Base-by-base conservation (phyloP, 2,113 vertebrate genomes). In the Dissostichus mawsoni region DNA sequence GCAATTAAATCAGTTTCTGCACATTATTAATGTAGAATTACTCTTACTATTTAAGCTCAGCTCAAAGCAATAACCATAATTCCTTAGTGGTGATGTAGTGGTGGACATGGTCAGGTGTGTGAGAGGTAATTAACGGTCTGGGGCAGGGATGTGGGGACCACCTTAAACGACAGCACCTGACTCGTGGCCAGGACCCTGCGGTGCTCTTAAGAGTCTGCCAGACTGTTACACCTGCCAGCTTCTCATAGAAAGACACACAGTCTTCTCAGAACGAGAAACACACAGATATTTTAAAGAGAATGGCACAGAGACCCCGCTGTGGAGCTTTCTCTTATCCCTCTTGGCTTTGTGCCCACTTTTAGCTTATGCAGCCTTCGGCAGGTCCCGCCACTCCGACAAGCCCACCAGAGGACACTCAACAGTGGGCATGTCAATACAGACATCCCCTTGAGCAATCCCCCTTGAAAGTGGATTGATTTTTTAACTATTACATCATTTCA, bases 121-220 rank as follows among this genome's bases (percentile, higher is more conserved):
- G 66, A 75, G 84, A 77, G 81, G 73, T 86, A 87, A 90, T 92
- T 90, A 89, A 84, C 76, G 68, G 76, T 82, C 75, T 67, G 52
- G 71, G 82, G 76, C 62, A 65, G 71, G 74, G 71, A 81, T 69
- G 74, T 80, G 55, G 76, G 78, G 86, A 80, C n/a, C 72, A 83
- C 76, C 79, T 89, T 83, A 74, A 88, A 69, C 25, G 78, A 87
- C 78, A 83, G 80, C 74, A 80, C 82, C 85, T 74, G 85, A 85
- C 76, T 88, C 81, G 80, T 61, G 72, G 77, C 84, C 79, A 83
- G 83, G 59, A 44, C 83, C 87, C 87, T 69, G 74, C 45, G 66
- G 89, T 77, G 69, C 84, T 80, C 74, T 91, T 56, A 86, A 90
- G 51, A 89, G 55, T 61, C 66, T 91, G 87, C 88, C 87, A 91